phyloP scores from a whole-genome alignment of 2,113 vertebrate species.

The Takifugu flavidus region DNA sequence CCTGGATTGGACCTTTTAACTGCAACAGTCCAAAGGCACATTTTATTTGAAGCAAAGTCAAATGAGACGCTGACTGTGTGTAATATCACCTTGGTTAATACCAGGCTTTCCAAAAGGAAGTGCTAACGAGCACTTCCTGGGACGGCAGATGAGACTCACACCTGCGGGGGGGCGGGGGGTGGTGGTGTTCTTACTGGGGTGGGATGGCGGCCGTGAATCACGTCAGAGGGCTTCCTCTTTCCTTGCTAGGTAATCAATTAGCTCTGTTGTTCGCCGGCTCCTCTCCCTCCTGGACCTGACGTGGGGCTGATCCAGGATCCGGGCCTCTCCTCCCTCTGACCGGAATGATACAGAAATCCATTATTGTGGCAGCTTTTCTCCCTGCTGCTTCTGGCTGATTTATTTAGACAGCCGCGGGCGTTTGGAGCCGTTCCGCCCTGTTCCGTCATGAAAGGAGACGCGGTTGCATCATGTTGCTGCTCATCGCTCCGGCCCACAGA shows the following conservation, averaged over 20 bases:
- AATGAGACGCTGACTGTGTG: constrained; percentile 32
- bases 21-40: too few relatives aligned
- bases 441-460: constrained; percentile 50
- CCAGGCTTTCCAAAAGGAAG: too few relatives aligned
- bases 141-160: constrained; percentile 7
- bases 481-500: constrained; percentile 40
- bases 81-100: neutral
- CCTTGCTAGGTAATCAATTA: constrained; percentile 63
- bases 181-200: too few relatives aligned
- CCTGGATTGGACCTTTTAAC: too few relatives aligned
- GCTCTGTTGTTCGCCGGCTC: constrained; percentile 58
- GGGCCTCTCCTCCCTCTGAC: constrained; percentile 44
- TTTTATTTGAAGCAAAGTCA: too few relatives aligned
- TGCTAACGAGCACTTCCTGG: too few relatives aligned
- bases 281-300: constrained; percentile 50
- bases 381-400: constrained; percentile 55
- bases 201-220: constrained; percentile 61
- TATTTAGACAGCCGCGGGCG: constrained; percentile 59
- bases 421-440: constrained; percentile 45
- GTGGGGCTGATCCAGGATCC: constrained; percentile 48
- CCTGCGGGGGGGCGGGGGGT: neutral
- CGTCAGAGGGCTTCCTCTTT: constrained; percentile 58
- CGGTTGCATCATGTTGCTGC: constrained; percentile 61
- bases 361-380: constrained; percentile 50
- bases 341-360: constrained; percentile 18